Evolutionary conservation across 2,113 vertebrate genomes (phyloP), one percentile per base, ranked within the genome.

Genomic region (Clarias batrachus): DNA sequence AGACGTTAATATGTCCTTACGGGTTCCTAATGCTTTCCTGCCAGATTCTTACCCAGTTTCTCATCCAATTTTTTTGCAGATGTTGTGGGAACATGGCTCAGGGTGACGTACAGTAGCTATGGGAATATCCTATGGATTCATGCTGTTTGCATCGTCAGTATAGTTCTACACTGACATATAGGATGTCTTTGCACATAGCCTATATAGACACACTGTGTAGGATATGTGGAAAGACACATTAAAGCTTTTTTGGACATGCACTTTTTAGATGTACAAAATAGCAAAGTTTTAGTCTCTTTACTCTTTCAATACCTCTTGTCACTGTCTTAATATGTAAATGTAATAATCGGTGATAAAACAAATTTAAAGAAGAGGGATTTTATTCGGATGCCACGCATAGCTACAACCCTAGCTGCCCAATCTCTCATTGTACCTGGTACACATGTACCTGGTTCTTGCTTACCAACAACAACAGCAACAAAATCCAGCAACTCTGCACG

Each of bases 271-370:
- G 6, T 70, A 70, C 66, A 70, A 70, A 33, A 70, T 2, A 70
- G 65, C 27, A 68, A 68, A 2, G 11, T 66, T 11, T 66, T 66
- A 25, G 41, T 48, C 6, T 48, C 48, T 65, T 25, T 8, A 65
- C 10, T 27, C 65, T 12, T 5, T 66, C 65, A 52, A 76, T 76
- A 52, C 83, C 30, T 74, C 33, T 54, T 80, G 73, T 78, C 86
- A 83, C 27, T 86, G 86, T 83, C 65, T 52, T 71, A 41, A 33
- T 83, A 71, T 54, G 48, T 25, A 19, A 54, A n/a, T 23, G 25
- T 54, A 54, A 16, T 89, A 85, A 2, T 60, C 91, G 91, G 57
- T 92, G 87, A 87, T 73, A 88, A 92, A 91, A 93, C n/a, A 60
- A 60, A 57, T 30, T 14, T 54, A 3, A 30, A 6, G 41, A 27